Conservation (phyloP, 2,888 invertebrate species). For the Ferrisia virgata region DNA sequence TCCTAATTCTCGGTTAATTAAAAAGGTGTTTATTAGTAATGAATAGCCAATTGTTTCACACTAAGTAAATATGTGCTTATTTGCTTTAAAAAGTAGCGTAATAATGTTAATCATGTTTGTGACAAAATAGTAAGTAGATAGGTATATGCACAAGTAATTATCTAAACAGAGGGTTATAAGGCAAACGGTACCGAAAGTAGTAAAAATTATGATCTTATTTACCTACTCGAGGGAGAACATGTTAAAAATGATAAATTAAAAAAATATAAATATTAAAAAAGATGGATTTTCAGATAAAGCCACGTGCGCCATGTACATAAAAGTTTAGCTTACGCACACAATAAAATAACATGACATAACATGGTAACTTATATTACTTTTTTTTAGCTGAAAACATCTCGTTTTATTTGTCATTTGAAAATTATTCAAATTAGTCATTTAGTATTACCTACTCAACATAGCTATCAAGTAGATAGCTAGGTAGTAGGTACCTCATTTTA, state of each 20-base stretch:
- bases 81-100: neutral
- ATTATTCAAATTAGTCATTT: too few relatives aligned
- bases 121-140: neutral
- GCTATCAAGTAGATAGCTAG: too few relatives aligned
- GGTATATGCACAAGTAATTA: too few relatives aligned
- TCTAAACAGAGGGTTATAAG: too few relatives aligned
- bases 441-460: too few relatives aligned
- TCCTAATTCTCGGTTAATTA: neutral
- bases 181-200: neutral
- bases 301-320: neutral
- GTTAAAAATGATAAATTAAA: neutral
- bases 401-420: too few relatives aligned
- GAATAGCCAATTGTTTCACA: neutral
- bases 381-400: too few relatives aligned
- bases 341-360: neutral
- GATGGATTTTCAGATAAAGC: neutral
- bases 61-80: neutral
- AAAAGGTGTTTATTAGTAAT: neutral
- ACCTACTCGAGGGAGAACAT: neutral
- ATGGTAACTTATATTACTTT: neutral
- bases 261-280: neutral
- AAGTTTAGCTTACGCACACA: neutral
- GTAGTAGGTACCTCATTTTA: too few relatives aligned
- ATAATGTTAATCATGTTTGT: neutral
- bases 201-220: neutral